Evolutionary conservation across 2,888 invertebrate genomes (phyloP).

Genomic region (Odontothrips loti): DNA sequence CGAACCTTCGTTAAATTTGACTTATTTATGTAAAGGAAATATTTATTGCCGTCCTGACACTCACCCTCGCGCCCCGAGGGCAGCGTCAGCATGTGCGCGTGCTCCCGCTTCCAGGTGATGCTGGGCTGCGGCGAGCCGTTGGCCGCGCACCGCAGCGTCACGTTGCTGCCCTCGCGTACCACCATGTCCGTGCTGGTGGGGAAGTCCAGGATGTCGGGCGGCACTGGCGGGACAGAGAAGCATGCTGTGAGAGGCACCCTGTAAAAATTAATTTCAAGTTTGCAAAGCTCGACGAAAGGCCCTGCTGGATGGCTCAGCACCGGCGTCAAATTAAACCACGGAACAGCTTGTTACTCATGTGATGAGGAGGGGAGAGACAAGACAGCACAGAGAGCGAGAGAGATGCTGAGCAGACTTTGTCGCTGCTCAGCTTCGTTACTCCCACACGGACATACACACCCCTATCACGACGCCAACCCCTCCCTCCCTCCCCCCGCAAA

Average conservation of each 20-base stretch:
- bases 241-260: not conserved
- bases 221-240: slow-evolving; percentile 55
- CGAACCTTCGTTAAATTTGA: too few species aligned
- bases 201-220: slow-evolving; percentile 81
- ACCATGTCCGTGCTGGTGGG: slow-evolving; percentile 82
- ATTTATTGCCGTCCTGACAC: not conserved
- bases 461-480: not conserved
- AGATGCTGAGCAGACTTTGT: too few species aligned
- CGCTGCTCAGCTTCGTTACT: too few species aligned
- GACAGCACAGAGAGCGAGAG: too few species aligned
- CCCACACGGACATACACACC: not conserved
- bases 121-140: slow-evolving; percentile 80
- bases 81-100: slow-evolving; percentile 59
- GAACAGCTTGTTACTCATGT: not conserved
- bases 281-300: too few species aligned
- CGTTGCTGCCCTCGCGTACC: slow-evolving; percentile 79
- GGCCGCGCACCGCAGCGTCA: slow-evolving; percentile 79
- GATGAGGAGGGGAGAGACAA: not conserved
- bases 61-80: slow-evolving; percentile 45
- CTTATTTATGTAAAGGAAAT: too few species aligned
- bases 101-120: slow-evolving; percentile 83
- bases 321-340: slow-evolving; percentile 17
- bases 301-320: not conserved
- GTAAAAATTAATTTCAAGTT: too few species aligned
- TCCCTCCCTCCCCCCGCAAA: not conserved